These are phyloP conservation scores for Miichthys miiuy DNA, from an alignment of 2,797 vertebrate species.

Conservation along the genomic window DNA sequence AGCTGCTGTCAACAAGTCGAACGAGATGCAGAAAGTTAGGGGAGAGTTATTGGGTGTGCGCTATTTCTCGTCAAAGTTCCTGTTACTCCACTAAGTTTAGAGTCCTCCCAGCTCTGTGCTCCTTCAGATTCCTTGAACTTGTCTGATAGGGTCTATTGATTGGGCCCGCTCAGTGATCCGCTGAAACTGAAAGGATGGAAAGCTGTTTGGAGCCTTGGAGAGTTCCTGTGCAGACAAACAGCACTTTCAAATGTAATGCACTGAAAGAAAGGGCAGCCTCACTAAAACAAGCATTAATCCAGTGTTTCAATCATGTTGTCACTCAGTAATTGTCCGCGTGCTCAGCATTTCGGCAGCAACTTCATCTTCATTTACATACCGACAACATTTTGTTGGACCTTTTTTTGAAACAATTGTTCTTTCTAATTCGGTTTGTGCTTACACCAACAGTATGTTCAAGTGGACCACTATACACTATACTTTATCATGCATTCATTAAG, in stretches of 20 bases:
- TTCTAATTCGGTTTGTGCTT: not conserved
- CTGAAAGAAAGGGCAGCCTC: slow-evolving; percentile 26
- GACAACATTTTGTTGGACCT: not conserved
- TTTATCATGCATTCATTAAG: not conserved
- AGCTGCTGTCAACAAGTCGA: slow-evolving; percentile 24
- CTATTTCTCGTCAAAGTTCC: slow-evolving; percentile 43
- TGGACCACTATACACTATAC: not conserved
- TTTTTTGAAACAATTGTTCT: not conserved
- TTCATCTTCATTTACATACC: not conserved
- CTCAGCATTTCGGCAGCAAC: not conserved
- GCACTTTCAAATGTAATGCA: slow-evolving; percentile 28
- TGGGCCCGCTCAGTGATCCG: slow-evolving; percentile 40
- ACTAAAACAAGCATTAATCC: slow-evolving; percentile 38
- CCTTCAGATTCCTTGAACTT: slow-evolving; percentile 52
- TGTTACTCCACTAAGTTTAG: slow-evolving; percentile 38
- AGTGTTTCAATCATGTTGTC: slow-evolving; percentile 10
- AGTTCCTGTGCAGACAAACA: slow-evolving; percentile 35
- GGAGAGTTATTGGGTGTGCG: not conserved
- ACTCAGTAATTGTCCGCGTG: not conserved
- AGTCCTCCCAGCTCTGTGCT: slow-evolving; percentile 38
- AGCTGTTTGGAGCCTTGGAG: slow-evolving; percentile 37
- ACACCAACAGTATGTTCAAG: not conserved
- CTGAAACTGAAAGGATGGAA: slow-evolving; percentile 51
- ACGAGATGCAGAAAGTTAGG: slow-evolving; percentile 13
- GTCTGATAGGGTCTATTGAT: slow-evolving; percentile 59